Percentiles rank a stretch among this genome's conserved stretches.
phyloP scores from a whole-genome alignment of 1,140 invertebrate species.

The Drosophila ohnishii region DNA sequence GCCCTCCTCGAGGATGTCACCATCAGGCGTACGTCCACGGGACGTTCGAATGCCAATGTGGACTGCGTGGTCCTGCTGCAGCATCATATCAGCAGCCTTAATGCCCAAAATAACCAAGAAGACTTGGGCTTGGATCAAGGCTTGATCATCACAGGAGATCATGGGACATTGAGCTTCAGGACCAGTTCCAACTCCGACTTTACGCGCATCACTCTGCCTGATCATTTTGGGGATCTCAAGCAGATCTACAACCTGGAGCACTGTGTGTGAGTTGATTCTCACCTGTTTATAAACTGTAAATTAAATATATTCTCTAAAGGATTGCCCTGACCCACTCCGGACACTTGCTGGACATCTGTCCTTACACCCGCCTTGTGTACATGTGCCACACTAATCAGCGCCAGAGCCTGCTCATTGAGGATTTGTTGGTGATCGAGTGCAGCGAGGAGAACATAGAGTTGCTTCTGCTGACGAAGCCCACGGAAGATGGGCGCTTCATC shows the following conservation, averaged over 20 bases:
- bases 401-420: conserved; percentile 61
- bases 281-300: neutral
- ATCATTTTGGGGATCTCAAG: conserved; percentile 57
- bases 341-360: conserved; percentile 73
- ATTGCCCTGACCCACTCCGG: conserved; percentile 71
- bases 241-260: conserved; percentile 69
- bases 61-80: conserved; percentile 53
- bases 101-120: conserved; percentile 53
- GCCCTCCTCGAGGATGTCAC: conserved; percentile 62
- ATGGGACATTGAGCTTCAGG: conserved; percentile 43
- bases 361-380: conserved; percentile 54
- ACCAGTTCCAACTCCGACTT: conserved; percentile 24
- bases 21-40: conserved; percentile 48
- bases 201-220: conserved; percentile 48
- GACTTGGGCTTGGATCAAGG: conserved; percentile 1
- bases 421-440: conserved; percentile 71
- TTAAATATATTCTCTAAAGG: neutral
- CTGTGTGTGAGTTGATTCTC: conserved; percentile 58
- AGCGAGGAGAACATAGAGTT: conserved; percentile 74
- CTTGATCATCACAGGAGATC: conserved; percentile 46
- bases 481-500: conserved; percentile 50
- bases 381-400: conserved; percentile 17
- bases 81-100: conserved; percentile 10
- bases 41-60: conserved; percentile 33
- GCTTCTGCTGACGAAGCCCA: conserved; percentile 63